Base-by-base conservation (phyloP, 53 echinoderm and acorn worm genomes). In the Holothuria scabra region DNA sequence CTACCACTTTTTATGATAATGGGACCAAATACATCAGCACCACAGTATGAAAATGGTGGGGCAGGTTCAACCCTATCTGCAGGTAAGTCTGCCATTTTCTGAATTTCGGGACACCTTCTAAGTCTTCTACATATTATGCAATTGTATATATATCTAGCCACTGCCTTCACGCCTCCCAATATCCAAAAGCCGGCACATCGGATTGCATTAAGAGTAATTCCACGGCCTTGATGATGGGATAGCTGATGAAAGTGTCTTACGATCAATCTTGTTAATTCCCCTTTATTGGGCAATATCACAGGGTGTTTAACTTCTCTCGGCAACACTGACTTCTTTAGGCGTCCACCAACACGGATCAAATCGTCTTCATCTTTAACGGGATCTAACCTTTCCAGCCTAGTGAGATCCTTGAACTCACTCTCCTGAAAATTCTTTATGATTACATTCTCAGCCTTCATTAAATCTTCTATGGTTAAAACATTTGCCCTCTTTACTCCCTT, bases 381-480 rank as follows among this genome's bases (percentile, higher is more conserved):
- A 25, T 85, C 49, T 33, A 89, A 60, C 64, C 67, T 89, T 44
- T 81, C 85, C 10, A 89, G 83, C 31, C 23, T 55, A 29, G 49
- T 85, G 10, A 84, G 13, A 3, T 85, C 76, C 10, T 21, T 19
- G 30, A 30, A 70, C 32, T 84, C 67, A 30, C 56, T 58, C 34
- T 84, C 60, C 49, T 85, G 85, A 74, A 41, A 24, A 8, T 6
- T 16, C 49, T 74, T 85, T 12, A 85, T 74, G 12, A 85, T 63
- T 10, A 85, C 21, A 35, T 31, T 79, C 56, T 86, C 79, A 79
- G 86, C 79, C 46, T 61, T 55, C 8, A 11, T 60, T 2, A 85
- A 23, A 59, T 85, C 75, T 21, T 85, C 56, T 29, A 60, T 26
- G 12, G 59, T 85, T 6, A 85, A 9, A 49, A 52, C 67, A 24